Evolutionary conservation across 2,888 invertebrate species (phyloP).

Genomic region (Apamea crenata): DNA sequence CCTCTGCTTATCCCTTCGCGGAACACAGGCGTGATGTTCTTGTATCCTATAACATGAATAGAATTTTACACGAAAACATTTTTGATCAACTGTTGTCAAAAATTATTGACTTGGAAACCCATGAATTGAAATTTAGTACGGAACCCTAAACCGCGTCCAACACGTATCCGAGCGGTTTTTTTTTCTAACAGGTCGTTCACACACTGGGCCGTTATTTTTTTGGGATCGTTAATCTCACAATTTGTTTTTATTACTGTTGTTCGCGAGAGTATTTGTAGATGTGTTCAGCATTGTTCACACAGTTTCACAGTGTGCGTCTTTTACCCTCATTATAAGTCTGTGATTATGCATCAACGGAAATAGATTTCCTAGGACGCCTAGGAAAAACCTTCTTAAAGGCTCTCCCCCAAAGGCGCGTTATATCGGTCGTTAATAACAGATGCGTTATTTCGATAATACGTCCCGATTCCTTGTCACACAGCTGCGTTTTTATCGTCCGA

Average conservation of each 20-base stretch:
- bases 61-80: background rate
- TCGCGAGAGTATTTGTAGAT: conserved; percentile 9
- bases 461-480: too few species aligned
- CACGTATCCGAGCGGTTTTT: conserved; percentile 21
- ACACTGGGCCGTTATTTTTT: conserved; percentile 31
- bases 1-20: too few species aligned
- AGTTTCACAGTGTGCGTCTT: too few species aligned
- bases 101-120: conserved; percentile 2
- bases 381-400: too few species aligned
- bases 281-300: conserved; percentile 12
- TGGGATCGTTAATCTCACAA: conserved; percentile 34
- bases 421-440: too few species aligned
- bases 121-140: conserved; percentile 20
- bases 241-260: conserved; percentile 47
- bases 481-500: too few species aligned
- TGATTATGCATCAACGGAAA: background rate
- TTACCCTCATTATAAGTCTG: background rate
- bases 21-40: background rate
- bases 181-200: conserved; percentile 34
- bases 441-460: too few species aligned
- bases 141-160: conserved; percentile 6
- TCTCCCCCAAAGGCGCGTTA: background rate
- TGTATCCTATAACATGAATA: background rate
- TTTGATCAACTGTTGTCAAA: background rate
- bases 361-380: background rate